Evolutionary conservation across 2,113 vertebrate genomes (phyloP).

Genomic region (Terrapene triunguis): DNA sequence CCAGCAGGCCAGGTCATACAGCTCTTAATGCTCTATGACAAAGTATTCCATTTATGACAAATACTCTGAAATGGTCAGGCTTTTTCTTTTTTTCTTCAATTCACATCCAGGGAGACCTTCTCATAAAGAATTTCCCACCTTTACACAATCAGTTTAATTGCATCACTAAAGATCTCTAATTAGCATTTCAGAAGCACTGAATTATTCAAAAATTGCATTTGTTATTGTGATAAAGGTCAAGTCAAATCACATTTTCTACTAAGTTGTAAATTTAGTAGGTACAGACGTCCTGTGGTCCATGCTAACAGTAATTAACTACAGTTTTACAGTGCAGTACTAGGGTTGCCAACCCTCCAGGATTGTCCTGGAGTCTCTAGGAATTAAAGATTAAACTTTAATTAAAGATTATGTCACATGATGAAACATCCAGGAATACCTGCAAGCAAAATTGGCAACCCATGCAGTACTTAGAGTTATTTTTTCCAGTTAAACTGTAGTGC

Average conservation of each 20-base stretch:
- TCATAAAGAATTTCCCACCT: background rate
- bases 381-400: background rate
- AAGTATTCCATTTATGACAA: background rate
- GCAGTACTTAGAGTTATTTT: background rate
- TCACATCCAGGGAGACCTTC: background rate
- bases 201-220: background rate
- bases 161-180: background rate
- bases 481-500: background rate
- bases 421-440: background rate
- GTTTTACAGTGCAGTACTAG: background rate
- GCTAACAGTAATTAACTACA: fast-evolving
- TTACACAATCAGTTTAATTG: background rate
- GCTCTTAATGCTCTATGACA: background rate
- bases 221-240: background rate
- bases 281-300: fast-evolving
- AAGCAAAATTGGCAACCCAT: background rate
- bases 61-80: background rate
- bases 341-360: background rate
- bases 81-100: background rate
- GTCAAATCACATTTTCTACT: background rate
- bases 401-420: background rate
- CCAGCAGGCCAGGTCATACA: background rate
- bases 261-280: fast-evolving
- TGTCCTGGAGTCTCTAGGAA: background rate
- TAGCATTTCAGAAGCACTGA: background rate